Conservation (phyloP, 2,113 vertebrate genomes). For the Cyanistes caeruleus region DNA sequence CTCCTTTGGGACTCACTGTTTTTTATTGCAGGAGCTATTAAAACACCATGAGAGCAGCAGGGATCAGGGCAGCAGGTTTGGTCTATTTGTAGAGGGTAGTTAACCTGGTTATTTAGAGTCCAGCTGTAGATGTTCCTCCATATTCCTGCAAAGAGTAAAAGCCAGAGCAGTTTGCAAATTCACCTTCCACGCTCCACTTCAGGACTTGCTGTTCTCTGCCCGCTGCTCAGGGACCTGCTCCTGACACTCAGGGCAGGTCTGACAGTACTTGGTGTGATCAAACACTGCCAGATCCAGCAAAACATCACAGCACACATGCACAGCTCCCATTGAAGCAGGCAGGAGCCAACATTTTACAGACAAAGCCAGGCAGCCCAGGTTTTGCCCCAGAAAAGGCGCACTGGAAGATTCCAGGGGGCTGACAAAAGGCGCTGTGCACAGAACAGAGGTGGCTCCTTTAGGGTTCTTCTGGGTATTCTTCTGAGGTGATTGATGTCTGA, state of each 20-base stretch:
- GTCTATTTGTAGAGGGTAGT: constrained; percentile 33
- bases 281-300: not conserved
- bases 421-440: not conserved
- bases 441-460: not conserved
- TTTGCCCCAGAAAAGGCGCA: not conserved
- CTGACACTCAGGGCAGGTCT: not conserved
- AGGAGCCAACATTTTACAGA: not conserved
- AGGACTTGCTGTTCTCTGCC: not conserved
- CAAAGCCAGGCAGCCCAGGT: not conserved
- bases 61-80: constrained; percentile 53
- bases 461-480: not conserved
- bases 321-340: not conserved
- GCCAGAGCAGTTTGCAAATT: not conserved
- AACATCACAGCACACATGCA: not conserved
- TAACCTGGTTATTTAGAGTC: constrained; percentile 66
- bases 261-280: not conserved
- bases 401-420: not conserved
- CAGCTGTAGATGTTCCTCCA: not conserved
- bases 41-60: constrained; percentile 50
- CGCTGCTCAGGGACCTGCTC: not conserved
- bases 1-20: constrained; percentile 39
- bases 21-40: constrained; percentile 65
- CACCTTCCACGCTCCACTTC: not conserved
- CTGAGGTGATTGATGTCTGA: not conserved
- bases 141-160: not conserved